A percentile compares a stretch with the other conserved stretches of the same genome.
phyloP scores from a whole-genome alignment of 2,888 invertebrate species.

The Troides aeacus region DNA sequence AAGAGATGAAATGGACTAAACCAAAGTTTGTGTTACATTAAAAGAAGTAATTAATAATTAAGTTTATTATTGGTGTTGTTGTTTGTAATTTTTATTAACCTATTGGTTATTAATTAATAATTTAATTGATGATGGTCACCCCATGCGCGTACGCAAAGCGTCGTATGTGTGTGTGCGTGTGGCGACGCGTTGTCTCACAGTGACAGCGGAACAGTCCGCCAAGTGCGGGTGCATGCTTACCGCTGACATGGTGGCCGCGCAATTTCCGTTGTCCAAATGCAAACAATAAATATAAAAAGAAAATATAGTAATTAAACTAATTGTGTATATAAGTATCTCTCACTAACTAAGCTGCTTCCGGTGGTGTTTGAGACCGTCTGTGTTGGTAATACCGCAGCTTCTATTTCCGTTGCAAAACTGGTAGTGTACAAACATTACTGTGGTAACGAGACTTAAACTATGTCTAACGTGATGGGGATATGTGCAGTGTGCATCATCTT shows the following conservation, averaged over 20 bases:
- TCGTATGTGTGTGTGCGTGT: conserved; percentile 29
- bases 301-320: not conserved
- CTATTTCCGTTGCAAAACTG: no score
- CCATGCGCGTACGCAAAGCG: conserved; percentile 21
- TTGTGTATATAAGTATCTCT: no score
- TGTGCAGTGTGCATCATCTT: no score
- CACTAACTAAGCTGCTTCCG: no score
- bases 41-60: no score
- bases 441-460: no score
- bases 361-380: no score
- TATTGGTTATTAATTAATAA: not conserved
- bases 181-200: conserved; percentile 38
- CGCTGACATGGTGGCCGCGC: conserved; percentile 25
- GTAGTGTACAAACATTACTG: no score
- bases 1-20: no score
- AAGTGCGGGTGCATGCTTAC: conserved; percentile 23
- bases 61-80: not conserved
- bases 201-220: conserved; percentile 18
- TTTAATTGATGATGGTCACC: conserved; percentile 16
- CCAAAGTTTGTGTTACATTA: no score
- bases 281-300: conserved; percentile 2
- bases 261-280: conserved; percentile 8
- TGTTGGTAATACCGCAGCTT: no score
- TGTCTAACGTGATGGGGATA: no score
- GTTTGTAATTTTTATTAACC: not conserved